These are phyloP conservation scores for Saturnia pavonia DNA, from an alignment of 2,888 invertebrate genomes.

Conservation along the genomic window DNA sequence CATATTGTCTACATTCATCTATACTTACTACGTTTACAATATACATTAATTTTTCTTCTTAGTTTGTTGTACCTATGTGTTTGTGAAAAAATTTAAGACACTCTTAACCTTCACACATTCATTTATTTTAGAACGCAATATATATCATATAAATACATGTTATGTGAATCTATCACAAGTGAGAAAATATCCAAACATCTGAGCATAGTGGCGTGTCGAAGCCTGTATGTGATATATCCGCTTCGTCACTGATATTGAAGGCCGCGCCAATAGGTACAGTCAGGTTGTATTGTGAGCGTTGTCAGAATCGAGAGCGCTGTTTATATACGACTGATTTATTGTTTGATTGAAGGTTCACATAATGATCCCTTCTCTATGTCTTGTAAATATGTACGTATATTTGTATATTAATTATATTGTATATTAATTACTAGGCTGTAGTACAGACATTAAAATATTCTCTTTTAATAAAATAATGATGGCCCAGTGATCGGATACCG, in stretches of 20 bases:
- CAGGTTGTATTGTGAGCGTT: slow-evolving; percentile 2
- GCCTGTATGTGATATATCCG: neutral
- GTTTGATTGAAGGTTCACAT: neutral
- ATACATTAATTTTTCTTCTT: too few relatives aligned
- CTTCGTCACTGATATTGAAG: neutral
- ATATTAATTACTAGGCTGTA: neutral
- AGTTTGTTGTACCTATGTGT: too few relatives aligned
- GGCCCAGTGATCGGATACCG: too few relatives aligned
- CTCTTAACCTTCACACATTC: too few relatives aligned
- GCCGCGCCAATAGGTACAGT: slow-evolving; percentile 1
- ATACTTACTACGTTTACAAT: too few relatives aligned
- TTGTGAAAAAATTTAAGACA: too few relatives aligned
- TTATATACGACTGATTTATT: slow-evolving; percentile 1
- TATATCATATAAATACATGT: too few relatives aligned
- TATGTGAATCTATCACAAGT: neutral
- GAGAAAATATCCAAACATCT: neutral
- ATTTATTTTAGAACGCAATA: too few relatives aligned
- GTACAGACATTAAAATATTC: neutral
- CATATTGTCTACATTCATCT: too few relatives aligned
- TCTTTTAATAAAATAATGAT: too few relatives aligned
- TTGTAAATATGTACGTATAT: too few relatives aligned
- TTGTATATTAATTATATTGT: too few relatives aligned
- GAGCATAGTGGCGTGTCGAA: neutral
- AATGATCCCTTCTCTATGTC: neutral
- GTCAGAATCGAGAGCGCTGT: slow-evolving; percentile 12